Evolutionary conservation across 2,888 invertebrate genomes (phyloP).

Genomic region (Platyscelio sp.): DNA sequence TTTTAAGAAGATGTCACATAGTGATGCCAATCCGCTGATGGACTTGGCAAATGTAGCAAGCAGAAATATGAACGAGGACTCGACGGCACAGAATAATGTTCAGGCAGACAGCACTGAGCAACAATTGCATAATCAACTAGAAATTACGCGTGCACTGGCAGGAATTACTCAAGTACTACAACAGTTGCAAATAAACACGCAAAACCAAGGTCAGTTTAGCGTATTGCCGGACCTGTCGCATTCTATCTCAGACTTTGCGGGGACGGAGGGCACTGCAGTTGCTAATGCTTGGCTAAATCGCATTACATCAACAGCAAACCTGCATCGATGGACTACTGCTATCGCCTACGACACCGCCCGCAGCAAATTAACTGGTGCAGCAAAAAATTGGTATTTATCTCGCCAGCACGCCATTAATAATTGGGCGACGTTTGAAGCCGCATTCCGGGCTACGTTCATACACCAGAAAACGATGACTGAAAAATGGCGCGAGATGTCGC

Average conservation of each 20-base stretch:
- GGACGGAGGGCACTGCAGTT: not conserved
- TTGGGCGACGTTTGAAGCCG: not conserved
- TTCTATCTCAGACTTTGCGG: slow-evolving; percentile 12
- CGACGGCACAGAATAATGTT: no score
- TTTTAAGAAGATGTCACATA: no score
- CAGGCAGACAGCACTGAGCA: no score
- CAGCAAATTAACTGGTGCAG: not conserved
- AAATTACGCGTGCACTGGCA: no score
- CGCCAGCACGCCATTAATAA: not conserved
- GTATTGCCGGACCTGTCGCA: not conserved
- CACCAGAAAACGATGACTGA: slow-evolving; percentile 31
- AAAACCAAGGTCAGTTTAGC: no score
- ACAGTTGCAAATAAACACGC: no score
- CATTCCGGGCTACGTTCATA: slow-evolving; percentile 9
- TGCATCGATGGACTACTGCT: slow-evolving; percentile 53
- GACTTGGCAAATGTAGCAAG: no score
- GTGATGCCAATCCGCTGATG: no score
- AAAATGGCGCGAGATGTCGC: slow-evolving; percentile 45
- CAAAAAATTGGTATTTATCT: slow-evolving; percentile 35
- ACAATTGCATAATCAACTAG: no score
- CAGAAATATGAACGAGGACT: no score
- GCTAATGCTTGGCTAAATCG: slow-evolving; percentile 34
- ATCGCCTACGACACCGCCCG: slow-evolving; percentile 58
- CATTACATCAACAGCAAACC: not conserved
- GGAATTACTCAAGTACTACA: no score